Evolutionary conservation across 2,888 invertebrate species (phyloP).

Genomic region (Polydrusus tereticollis): DNA sequence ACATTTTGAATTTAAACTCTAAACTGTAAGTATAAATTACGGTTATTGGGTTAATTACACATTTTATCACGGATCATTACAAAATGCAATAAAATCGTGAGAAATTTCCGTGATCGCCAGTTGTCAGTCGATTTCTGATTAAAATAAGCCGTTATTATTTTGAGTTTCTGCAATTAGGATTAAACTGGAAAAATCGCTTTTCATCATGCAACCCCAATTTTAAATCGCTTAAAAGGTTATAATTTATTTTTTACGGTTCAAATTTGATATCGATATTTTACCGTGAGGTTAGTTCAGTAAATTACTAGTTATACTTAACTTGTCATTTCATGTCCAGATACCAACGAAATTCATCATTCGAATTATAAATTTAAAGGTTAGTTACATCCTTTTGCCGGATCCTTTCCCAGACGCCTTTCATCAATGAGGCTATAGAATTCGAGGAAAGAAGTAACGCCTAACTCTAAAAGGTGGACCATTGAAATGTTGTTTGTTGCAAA

Average conservation of each 20-base stretch:
- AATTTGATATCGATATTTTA: background rate
- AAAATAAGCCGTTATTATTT: slow-evolving; percentile 32
- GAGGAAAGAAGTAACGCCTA: too few relatives aligned
- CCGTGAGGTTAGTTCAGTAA: too few relatives aligned
- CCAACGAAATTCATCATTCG: too few relatives aligned
- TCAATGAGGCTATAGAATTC: too few relatives aligned
- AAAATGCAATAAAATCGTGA: slow-evolving; percentile 21
- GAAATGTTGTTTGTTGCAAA: too few relatives aligned
- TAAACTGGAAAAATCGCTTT: slow-evolving; percentile 20
- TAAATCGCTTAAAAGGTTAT: background rate
- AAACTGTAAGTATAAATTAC: background rate
- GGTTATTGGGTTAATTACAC: background rate
- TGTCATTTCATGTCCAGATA: too few relatives aligned
- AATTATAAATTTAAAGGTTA: too few relatives aligned
- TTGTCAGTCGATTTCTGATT: slow-evolving; percentile 21
- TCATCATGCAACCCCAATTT: slow-evolving; percentile 13
- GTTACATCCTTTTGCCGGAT: too few relatives aligned
- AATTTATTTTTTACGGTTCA: background rate
- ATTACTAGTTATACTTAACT: too few relatives aligned
- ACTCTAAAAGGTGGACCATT: too few relatives aligned
- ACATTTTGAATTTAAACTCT: background rate
- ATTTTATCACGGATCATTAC: background rate
- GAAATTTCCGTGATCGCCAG: slow-evolving; percentile 24
- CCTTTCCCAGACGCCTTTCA: too few relatives aligned
- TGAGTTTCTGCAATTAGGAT: slow-evolving; percentile 15